Conservation (phyloP, 2,797 vertebrate genomes). For the Mionectes olivaceus region DNA sequence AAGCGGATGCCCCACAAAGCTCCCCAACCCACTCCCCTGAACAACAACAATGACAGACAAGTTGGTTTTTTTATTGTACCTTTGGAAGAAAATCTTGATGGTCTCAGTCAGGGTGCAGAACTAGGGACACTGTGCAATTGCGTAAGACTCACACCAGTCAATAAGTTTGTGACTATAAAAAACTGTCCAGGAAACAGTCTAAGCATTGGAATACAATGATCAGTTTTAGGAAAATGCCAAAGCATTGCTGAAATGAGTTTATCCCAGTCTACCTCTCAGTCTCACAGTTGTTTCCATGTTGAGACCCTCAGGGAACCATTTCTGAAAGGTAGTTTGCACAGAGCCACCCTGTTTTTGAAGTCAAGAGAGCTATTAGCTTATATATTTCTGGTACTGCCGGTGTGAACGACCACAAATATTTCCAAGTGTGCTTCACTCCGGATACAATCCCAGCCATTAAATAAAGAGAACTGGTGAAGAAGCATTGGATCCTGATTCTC, state of each 20-base stretch:
- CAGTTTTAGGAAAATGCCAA: neutral
- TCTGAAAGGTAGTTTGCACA: neutral
- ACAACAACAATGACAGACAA: neutral
- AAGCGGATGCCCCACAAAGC: neutral
- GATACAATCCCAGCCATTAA: neutral
- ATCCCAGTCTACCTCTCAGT: neutral
- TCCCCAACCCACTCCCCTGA: neutral
- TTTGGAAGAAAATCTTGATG: neutral
- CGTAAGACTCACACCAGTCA: neutral
- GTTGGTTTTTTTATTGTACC: neutral
- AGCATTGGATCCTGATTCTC: neutral
- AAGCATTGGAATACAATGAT: neutral
- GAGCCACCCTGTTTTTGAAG: neutral
- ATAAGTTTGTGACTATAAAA: neutral
- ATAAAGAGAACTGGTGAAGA: neutral
- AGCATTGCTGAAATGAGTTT: neutral
- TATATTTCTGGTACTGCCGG: neutral
- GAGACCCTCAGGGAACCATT: neutral
- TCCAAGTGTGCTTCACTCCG: neutral
- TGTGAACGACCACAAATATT: neutral
- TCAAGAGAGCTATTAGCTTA: neutral
- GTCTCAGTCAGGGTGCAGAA: neutral
- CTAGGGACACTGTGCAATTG: neutral
- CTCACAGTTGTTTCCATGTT: neutral
- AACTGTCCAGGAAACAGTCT: neutral